A percentile compares a stretch with the other conserved stretches of the same genome.
Conservation (phyloP, 2,797 vertebrate species). For the Micromesistius poutassou region DNA sequence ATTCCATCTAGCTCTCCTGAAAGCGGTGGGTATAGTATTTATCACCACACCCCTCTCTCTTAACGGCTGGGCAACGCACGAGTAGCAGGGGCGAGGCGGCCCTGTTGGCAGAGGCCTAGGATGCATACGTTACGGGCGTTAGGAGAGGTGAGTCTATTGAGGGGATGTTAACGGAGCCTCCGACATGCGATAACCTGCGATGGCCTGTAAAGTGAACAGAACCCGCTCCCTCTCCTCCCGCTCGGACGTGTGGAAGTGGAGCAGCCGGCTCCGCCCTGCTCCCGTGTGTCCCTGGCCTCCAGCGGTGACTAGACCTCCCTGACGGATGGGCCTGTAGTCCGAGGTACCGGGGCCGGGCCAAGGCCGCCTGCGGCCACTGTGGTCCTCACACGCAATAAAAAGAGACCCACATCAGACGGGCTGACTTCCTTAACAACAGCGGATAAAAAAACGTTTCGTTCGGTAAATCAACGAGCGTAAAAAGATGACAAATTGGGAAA, state of each 20-base stretch:
- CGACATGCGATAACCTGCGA: conserved; percentile 49
- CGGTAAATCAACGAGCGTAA: background rate
- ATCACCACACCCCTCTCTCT: too few species aligned
- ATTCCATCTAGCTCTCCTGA: background rate
- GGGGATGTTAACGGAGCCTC: conserved; percentile 22
- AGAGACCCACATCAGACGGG: conserved; percentile 18
- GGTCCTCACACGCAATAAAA: conserved; percentile 32
- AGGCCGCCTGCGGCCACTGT: conserved; percentile 38
- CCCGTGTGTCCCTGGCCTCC: conserved; percentile 47
- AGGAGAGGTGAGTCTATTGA: background rate
- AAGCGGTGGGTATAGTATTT: background rate
- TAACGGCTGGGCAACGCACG: conserved; percentile 30
- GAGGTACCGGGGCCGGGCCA: conserved; percentile 37
- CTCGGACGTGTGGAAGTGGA: conserved; percentile 54
- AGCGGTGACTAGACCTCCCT: conserved; percentile 38
- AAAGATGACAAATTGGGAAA: background rate
- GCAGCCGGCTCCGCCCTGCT: conserved; percentile 38
- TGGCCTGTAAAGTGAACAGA: conserved; percentile 44
- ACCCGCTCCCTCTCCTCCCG: conserved; percentile 26
- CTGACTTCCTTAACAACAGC: background rate
- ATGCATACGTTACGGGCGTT: too few species aligned
- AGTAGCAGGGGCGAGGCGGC: background rate
- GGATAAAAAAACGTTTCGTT: background rate
- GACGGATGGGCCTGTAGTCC: conserved; percentile 44
- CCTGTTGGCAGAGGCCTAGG: too few species aligned